Evolutionary conservation across 64 coral and sea anemone genomes (phyloP), one percentile per base, ranked within the genome.

Genomic region (Catalaphyllia jardinei): DNA sequence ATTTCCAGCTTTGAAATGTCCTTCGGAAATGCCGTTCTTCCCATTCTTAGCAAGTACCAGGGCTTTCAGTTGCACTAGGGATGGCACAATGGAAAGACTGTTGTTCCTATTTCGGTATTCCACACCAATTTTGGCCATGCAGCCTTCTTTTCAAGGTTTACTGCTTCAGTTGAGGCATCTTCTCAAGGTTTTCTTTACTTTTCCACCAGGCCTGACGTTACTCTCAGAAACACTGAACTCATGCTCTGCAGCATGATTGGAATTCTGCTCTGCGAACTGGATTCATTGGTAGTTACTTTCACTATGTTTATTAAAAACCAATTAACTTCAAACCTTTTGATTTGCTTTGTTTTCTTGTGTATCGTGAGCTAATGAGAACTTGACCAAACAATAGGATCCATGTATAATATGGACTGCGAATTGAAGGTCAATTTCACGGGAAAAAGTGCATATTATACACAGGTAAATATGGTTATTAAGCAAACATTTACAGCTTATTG

Each of bases 11-110:
- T 81, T 82, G 31, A 90, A 82, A 60, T 31, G 46, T 18, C 87
- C 87, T 62, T 59, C 54, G 12, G 87, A 51, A 46, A 89, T 89
- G 19, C 35, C 2, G 73, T 89, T 63, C 24, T 89, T 89, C 28
- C 42, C 87, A 8, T 79, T 29, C 30, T 78, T 79, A 20, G 57
- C 74, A 17, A 89, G 42, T 24, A 79, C 55, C 0, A 79, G 39
- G 10, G 87, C 87, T 71, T 89, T 89, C 22, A 89, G 50, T 22
- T 55, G 4, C 20, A 89, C 76, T 18, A 89, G 20, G 46, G 69
- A 39, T 29, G 74, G 55, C 0, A 79, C 3, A 57, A 89, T 62
- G 3, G 87, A 60, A 55, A 89, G 46, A 19, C 74, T 74, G 55
- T 88, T 88, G 28, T 88, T 49, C 57, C 72, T 54, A 2, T 54